Percentiles rank a stretch among this genome's conserved stretches.
These are phyloP conservation scores for Cistogaster globosa DNA, from an alignment of 2,888 invertebrate species.

Conservation along the genomic window DNA sequence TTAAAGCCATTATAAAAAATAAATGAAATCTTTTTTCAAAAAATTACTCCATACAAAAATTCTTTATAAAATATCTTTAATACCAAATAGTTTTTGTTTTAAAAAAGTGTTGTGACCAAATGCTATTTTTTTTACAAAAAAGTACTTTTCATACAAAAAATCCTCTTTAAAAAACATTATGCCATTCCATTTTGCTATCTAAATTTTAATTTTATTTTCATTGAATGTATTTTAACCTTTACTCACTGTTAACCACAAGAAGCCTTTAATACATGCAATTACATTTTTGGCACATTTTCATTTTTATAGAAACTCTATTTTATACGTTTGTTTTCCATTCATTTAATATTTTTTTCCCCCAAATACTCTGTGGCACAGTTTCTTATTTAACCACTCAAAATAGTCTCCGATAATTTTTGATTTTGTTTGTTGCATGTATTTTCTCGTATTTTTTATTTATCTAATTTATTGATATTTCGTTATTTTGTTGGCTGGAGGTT, in stretches of 20 bases:
- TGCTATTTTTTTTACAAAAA: too few relatives aligned
- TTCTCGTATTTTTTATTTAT: slow-evolving; percentile 19
- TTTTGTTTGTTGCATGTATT: slow-evolving; percentile 17
- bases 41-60: too few relatives aligned
- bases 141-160: too few relatives aligned
- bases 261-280: not conserved
- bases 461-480: slow-evolving; percentile 48
- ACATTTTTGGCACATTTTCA: slow-evolving; percentile 58
- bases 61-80: too few relatives aligned
- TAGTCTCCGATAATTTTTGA: slow-evolving; percentile 47
- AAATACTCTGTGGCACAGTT: slow-evolving; percentile 59
- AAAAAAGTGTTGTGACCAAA: too few relatives aligned
- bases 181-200: not conserved
- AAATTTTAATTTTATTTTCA: not conserved
- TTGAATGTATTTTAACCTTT: not conserved
- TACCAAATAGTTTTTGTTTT: too few relatives aligned
- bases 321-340: not conserved
- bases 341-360: slow-evolving; percentile 15
- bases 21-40: too few relatives aligned
- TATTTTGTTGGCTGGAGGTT: slow-evolving; percentile 29
- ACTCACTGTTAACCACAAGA: slow-evolving; percentile 5
- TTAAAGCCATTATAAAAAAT: too few relatives aligned
- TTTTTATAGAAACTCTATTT: slow-evolving; percentile 1
- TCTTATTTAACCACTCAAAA: slow-evolving; percentile 54
- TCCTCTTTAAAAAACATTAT: not conserved